Evolutionary conservation across 2,888 invertebrate genomes (phyloP).

Genomic region (Lithodes maja): DNA sequence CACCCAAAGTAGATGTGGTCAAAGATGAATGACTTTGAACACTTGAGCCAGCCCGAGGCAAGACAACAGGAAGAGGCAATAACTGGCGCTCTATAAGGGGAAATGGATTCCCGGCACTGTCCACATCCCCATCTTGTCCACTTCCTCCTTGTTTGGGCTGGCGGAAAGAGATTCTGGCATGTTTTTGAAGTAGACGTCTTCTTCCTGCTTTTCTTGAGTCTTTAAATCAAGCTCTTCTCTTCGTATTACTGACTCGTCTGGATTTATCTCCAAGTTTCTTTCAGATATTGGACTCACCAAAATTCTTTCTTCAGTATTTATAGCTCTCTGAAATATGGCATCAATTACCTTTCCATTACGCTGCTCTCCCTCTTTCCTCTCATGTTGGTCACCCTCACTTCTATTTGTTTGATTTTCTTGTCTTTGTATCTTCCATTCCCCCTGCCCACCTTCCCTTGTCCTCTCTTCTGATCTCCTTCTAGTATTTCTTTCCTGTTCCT

Average conservation of each 20-base stretch:
- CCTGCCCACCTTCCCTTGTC: not conserved
- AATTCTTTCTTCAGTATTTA: too few relatives aligned
- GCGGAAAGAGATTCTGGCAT: conserved; percentile 60
- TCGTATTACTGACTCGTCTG: not conserved
- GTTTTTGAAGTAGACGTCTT: conserved; percentile 54
- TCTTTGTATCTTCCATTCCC: not conserved
- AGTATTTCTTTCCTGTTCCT: not conserved
- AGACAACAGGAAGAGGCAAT: conserved; percentile 60
- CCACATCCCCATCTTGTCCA: not conserved
- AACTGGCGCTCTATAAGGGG: conserved; percentile 51
- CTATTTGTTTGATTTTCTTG: not conserved
- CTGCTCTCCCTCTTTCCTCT: not conserved
- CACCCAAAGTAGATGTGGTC: too few relatives aligned
- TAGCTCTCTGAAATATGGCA: too few relatives aligned
- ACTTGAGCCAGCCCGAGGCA: conserved; percentile 37
- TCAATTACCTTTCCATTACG: too few relatives aligned
- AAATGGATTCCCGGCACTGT: conserved; percentile 11
- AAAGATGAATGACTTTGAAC: not conserved
- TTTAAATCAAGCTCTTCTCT: conserved; percentile 4
- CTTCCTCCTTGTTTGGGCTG: conserved; percentile 48
- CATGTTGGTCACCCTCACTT: not conserved
- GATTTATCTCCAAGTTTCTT: not conserved
- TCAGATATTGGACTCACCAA: not conserved
- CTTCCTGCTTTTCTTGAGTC: conserved; percentile 34
- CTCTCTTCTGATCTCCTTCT: not conserved